A percentile compares a stretch with the other conserved stretches of the same genome.
phyloP scores from a whole-genome alignment of 2,113 vertebrate genomes.

The Pluvianellus socialis region DNA sequence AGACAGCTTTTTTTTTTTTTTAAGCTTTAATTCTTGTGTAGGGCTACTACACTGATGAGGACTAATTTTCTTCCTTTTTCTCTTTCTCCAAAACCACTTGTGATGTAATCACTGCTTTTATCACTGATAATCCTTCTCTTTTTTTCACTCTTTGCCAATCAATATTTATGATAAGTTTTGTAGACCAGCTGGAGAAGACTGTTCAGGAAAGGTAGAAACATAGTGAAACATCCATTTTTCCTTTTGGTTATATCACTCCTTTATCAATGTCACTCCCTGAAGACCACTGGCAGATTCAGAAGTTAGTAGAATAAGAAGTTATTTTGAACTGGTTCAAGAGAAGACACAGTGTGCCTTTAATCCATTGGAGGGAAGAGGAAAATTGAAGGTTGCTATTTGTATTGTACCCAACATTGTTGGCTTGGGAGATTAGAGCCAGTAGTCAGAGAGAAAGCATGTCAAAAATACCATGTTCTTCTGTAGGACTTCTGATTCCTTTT shows the following conservation, averaged over 20 bases:
- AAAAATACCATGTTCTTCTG: not conserved
- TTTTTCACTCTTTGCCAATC: not conserved
- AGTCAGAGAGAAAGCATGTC: not conserved
- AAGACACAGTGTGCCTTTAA: not conserved
- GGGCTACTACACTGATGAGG: not conserved
- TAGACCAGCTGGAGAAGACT: not conserved
- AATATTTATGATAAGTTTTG: not conserved
- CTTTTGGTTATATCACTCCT: not conserved
- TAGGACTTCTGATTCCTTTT: not conserved
- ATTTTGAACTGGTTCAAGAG: slow-evolving; percentile 6
- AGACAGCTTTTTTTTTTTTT: not conserved
- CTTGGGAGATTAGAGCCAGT: not conserved
- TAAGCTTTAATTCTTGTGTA: not conserved
- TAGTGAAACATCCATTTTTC: not conserved
- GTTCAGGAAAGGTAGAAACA: not conserved
- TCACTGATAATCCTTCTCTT: not conserved
- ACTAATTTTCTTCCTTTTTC: not conserved
- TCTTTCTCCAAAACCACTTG: not conserved
- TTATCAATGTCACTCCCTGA: slow-evolving; percentile 10
- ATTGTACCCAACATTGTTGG: not conserved
- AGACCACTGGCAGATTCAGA: not conserved
- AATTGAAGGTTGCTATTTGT: slow-evolving; percentile 5
- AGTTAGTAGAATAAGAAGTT: slow-evolving; percentile 27
- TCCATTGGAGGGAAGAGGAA: not conserved
- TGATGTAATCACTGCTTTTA: not conserved